These are phyloP conservation scores for Phyllotreta striolata DNA, from an alignment of 2,888 invertebrate genomes.

Conservation along the genomic window DNA sequence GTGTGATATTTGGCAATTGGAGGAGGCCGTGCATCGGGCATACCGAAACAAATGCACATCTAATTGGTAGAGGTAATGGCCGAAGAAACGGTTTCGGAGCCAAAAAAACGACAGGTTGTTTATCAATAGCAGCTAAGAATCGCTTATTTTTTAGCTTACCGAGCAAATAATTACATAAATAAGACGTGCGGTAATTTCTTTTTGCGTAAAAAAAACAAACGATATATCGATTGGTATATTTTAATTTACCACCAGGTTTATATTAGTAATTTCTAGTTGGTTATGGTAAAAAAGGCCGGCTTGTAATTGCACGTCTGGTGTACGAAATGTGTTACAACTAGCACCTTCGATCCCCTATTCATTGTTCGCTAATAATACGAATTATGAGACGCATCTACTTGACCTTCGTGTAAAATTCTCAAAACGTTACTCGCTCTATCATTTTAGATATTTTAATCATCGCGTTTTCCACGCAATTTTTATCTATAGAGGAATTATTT, in stretches of 20 bases:
- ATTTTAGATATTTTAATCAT: too few species aligned
- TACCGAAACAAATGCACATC: conserved; percentile 41
- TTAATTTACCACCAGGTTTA: conserved; percentile 7
- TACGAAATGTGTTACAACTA: conserved; percentile 16
- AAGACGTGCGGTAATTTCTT: too few species aligned
- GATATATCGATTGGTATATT: not conserved
- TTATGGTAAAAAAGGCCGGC: conserved; percentile 8
- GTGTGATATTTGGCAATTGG: conserved; percentile 39
- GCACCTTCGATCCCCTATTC: conserved; percentile 28
- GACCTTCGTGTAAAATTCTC: conserved; percentile 12
- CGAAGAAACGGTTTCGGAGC: conserved; percentile 38
- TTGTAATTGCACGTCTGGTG: conserved; percentile 10
- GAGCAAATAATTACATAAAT: too few species aligned
- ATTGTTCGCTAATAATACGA: conserved; percentile 30
- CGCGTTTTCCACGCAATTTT: too few species aligned
- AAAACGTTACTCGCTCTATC: too few species aligned
- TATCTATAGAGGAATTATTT: too few species aligned
- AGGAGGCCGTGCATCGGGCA: conserved; percentile 34
- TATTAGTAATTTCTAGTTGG: conserved; percentile 15
- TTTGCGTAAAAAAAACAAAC: too few species aligned
- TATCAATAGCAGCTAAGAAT: not conserved
- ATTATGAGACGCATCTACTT: conserved; percentile 22
- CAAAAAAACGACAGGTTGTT: conserved; percentile 23
- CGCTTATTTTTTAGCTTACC: not conserved
- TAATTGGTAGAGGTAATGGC: conserved; percentile 54